Percentiles rank a stretch among this genome's conserved stretches.
These are phyloP conservation scores for Paralvinella palmiformis DNA, from an alignment of 1,140 invertebrate genomes.

Conservation along the genomic window DNA sequence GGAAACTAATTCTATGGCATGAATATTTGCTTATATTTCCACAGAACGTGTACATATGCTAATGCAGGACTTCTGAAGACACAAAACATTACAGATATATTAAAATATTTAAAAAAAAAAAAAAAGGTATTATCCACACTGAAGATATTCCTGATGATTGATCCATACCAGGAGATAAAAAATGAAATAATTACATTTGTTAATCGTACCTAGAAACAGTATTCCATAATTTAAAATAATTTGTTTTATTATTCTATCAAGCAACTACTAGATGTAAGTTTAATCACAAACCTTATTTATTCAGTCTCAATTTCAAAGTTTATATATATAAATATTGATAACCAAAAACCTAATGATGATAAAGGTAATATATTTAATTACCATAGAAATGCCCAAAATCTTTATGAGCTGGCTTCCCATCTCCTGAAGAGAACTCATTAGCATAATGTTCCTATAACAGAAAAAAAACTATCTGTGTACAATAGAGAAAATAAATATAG, in stretches of 20 bases:
- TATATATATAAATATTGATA: neutral
- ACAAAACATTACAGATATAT: too few relatives aligned
- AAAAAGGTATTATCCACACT: too few relatives aligned
- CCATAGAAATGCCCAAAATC: slow-evolving; percentile 96
- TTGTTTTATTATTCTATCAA: neutral
- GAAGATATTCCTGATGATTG: too few relatives aligned
- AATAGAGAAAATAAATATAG: neutral
- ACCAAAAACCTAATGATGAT: neutral
- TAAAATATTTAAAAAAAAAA: too few relatives aligned
- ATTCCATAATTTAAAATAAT: neutral
- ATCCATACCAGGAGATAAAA: too few relatives aligned
- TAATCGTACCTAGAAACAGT: neutral
- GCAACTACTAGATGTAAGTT: neutral
- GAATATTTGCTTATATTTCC: too few relatives aligned
- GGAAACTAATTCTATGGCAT: too few relatives aligned
- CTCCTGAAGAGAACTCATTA: slow-evolving; percentile 90
- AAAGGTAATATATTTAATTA: slow-evolving; percentile 19
- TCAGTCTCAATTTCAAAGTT: neutral
- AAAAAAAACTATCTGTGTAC: slow-evolving; percentile 6
- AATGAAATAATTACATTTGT: too few relatives aligned
- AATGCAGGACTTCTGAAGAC: too few relatives aligned
- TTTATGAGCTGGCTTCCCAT: slow-evolving; percentile 84
- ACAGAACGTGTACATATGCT: too few relatives aligned
- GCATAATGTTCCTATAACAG: slow-evolving; percentile 67
- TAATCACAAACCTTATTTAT: neutral